These are phyloP conservation scores for Helogale parvula DNA, from an alignment of 2,113 vertebrate species.

Conservation along the genomic window DNA sequence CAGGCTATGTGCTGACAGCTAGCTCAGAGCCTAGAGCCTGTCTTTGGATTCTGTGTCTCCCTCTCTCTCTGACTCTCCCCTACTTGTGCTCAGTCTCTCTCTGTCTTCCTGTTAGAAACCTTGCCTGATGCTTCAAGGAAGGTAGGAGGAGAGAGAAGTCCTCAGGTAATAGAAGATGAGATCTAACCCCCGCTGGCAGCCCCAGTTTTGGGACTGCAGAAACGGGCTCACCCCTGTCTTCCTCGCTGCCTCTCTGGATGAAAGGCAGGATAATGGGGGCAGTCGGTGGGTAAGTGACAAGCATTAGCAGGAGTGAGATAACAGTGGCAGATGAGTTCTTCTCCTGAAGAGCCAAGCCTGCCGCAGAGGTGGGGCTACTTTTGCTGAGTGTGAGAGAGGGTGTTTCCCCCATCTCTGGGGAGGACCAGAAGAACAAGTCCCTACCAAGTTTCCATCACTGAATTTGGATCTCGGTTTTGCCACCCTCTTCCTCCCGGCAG, in stretches of 20 bases:
- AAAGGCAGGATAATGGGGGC: neutral
- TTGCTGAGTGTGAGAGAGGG: slow-evolving; percentile 2
- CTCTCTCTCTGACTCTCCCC: too few species aligned
- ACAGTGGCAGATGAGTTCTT: neutral
- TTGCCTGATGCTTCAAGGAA: neutral
- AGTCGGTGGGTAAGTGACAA: neutral
- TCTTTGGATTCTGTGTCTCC: too few species aligned
- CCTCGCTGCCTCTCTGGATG: neutral
- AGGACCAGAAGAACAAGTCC: neutral
- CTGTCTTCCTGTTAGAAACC: neutral
- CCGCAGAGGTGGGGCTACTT: slow-evolving; percentile 17
- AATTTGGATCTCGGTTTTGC: neutral
- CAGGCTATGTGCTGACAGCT: too few species aligned
- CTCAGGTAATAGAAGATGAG: neutral
- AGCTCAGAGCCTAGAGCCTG: too few species aligned
- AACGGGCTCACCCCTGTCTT: neutral
- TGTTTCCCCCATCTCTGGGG: neutral
- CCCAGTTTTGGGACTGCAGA: neutral
- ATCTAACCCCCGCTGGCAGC: neutral
- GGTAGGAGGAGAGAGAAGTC: neutral
- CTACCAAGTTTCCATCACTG: neutral
- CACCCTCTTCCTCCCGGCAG: neutral
- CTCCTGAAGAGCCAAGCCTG: neutral
- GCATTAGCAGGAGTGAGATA: slow-evolving; percentile 19
- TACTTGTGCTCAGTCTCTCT: too few species aligned